Percentiles rank a stretch among this genome's conserved stretches.
These are phyloP conservation scores for Romanomermis culicivorax DNA, from an alignment of 2,888 invertebrate species.

Conservation along the genomic window DNA sequence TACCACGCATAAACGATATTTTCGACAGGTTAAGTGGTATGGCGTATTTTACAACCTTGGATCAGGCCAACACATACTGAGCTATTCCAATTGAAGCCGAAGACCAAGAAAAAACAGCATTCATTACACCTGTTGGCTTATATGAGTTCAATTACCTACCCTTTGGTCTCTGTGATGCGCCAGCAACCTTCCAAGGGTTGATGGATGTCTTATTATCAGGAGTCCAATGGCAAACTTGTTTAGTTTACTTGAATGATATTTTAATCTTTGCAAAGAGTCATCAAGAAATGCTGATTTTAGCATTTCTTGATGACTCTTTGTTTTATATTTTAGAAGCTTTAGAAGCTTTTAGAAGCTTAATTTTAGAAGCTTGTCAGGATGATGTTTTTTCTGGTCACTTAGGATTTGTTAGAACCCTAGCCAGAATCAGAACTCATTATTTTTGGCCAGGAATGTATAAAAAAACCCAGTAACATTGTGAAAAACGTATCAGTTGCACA, in stretches of 20 bases:
- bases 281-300: neutral
- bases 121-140: conserved; percentile 10
- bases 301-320: no score
- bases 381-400: no score
- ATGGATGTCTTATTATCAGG: neutral
- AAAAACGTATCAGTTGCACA: no score
- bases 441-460: no score
- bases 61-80: conserved; percentile 8
- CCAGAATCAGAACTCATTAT: no score
- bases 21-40: neutral
- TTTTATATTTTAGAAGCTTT: no score
- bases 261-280: neutral
- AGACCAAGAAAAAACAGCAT: conserved; percentile 12
- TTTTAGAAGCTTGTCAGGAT: no score
- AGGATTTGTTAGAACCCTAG: no score
- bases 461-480: no score
- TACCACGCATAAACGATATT: conserved; percentile 3
- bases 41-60: conserved; percentile 6
- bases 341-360: no score
- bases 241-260: conserved; percentile 9
- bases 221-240: neutral
- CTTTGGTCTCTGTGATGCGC: conserved; percentile 13
- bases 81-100: conserved; percentile 7
- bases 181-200: conserved; percentile 13
- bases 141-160: conserved; percentile 13